Conservation (phyloP, 2,797 vertebrate genomes). For the Micrastur ruficollis region DNA sequence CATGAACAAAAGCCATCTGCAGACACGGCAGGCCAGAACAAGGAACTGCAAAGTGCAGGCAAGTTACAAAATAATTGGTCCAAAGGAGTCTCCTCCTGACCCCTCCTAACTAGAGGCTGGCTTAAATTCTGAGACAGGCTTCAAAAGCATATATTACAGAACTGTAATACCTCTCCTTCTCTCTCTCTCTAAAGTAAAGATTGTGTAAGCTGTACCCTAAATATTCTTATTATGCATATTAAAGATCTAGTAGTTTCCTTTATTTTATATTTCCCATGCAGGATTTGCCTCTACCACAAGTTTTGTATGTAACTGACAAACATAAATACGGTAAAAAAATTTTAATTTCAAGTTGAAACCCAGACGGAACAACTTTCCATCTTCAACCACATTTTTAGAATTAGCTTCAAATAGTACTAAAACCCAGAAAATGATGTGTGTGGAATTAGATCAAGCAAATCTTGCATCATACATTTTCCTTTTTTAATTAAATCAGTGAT, state of each 20-base stretch:
- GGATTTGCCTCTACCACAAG: background rate
- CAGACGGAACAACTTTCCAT: background rate
- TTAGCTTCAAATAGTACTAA: background rate
- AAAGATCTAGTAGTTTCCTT: background rate
- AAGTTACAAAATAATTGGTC: background rate
- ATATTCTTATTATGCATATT: background rate
- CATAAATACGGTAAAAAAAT: background rate
- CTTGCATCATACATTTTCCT: background rate
- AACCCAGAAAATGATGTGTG: background rate
- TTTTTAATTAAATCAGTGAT: background rate
- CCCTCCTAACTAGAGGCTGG: background rate
- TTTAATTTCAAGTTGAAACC: background rate
- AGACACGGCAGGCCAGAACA: background rate
- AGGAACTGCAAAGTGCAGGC: background rate
- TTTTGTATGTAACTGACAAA: background rate
- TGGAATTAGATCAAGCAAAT: background rate
- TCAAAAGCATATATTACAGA: conserved; percentile 27
- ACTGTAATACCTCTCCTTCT: background rate
- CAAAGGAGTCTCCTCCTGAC: background rate
- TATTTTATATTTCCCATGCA: background rate
- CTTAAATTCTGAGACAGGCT: background rate
- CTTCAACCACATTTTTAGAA: background rate
- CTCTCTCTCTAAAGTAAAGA: background rate
- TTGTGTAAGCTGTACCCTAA: conserved; percentile 44
- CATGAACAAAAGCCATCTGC: background rate